Evolutionary conservation across 2,797 vertebrate genomes (phyloP).

Genomic region (Labroides dimidiatus): DNA sequence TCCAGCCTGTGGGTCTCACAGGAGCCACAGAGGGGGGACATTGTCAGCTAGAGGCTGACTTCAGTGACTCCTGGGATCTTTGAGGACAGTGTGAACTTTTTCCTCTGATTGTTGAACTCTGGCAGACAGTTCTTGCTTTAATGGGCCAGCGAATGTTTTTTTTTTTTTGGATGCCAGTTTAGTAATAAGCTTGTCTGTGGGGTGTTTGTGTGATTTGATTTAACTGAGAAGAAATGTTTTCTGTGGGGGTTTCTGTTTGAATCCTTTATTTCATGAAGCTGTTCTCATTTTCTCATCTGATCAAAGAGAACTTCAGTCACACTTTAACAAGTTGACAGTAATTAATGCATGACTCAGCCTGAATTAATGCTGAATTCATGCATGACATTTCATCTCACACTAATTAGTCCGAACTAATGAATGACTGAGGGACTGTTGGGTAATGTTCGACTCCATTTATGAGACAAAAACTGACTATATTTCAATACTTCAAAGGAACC

Average conservation of each 20-base stretch:
- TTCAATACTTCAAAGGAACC: not conserved
- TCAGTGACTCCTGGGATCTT: constrained; percentile 46
- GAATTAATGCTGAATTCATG: constrained; percentile 18
- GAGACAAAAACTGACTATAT: not conserved
- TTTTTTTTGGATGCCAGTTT: constrained; percentile 5
- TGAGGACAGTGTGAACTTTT: constrained; percentile 30
- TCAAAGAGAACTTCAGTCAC: constrained; percentile 1
- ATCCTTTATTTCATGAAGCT: constrained; percentile 7
- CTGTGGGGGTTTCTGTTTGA: not conserved
- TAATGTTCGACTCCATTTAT: constrained; percentile 3
- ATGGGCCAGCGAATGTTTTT: constrained; percentile 27
- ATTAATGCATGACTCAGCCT: constrained; percentile 32
- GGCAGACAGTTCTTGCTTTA: constrained; percentile 19
- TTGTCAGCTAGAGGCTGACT: constrained; percentile 41
- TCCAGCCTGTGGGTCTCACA: not conserved
- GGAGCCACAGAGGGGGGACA: constrained; percentile 22
- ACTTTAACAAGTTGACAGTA: constrained; percentile 15
- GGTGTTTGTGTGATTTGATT: constrained; percentile 19
- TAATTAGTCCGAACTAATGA: not conserved
- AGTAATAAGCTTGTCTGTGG: constrained; percentile 11
- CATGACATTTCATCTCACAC: not conserved
- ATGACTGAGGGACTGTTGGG: not conserved
- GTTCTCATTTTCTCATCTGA: constrained; percentile 5
- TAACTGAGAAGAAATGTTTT: constrained; percentile 16
- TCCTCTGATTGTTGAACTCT: constrained; percentile 22